These are phyloP conservation scores for Marasmarcha lunaedactyla DNA, from an alignment of 2,888 invertebrate genomes.

Conservation along the genomic window DNA sequence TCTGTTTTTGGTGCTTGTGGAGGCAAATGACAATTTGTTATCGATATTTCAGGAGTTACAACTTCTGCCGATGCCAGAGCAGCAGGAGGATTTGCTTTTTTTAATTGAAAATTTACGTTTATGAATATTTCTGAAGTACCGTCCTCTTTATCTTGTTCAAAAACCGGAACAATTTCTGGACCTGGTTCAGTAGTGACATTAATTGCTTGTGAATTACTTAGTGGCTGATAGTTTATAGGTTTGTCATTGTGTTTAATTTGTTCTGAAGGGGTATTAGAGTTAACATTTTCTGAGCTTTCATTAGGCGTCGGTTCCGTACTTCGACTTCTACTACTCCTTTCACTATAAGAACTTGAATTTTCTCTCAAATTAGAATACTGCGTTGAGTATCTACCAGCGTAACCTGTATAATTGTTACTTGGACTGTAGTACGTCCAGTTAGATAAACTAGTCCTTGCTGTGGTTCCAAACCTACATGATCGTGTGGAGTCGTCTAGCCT, in stretches of 20 bases:
- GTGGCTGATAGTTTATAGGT: background rate
- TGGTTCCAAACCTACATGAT: conserved; percentile 71
- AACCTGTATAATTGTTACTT: conserved; percentile 48
- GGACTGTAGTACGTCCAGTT: conserved; percentile 76
- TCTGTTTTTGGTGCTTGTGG: conserved; percentile 63
- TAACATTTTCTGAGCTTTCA: conserved; percentile 24
- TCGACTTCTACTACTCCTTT: conserved; percentile 45
- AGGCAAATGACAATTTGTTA: conserved; percentile 55
- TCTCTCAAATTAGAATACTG: conserved; percentile 51
- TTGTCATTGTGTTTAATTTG: conserved; percentile 22
- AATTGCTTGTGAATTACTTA: conserved; percentile 2
- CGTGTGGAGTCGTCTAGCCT: conserved; percentile 77
- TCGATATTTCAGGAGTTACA: conserved; percentile 50
- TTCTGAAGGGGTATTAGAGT: conserved; percentile 24
- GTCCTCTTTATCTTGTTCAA: conserved; percentile 45
- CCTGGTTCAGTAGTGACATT: conserved; percentile 21
- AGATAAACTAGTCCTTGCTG: conserved; percentile 70
- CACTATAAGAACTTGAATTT: conserved; percentile 31
- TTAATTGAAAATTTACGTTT: conserved; percentile 58
- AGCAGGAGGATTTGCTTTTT: conserved; percentile 41
- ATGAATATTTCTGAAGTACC: conserved; percentile 55
- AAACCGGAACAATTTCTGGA: conserved; percentile 32
- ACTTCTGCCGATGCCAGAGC: conserved; percentile 30
- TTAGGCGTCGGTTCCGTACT: conserved; percentile 42
- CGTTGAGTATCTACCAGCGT: conserved; percentile 59